Base-by-base conservation (phyloP, 2,888 invertebrate species). In the Diploptera punctata region DNA sequence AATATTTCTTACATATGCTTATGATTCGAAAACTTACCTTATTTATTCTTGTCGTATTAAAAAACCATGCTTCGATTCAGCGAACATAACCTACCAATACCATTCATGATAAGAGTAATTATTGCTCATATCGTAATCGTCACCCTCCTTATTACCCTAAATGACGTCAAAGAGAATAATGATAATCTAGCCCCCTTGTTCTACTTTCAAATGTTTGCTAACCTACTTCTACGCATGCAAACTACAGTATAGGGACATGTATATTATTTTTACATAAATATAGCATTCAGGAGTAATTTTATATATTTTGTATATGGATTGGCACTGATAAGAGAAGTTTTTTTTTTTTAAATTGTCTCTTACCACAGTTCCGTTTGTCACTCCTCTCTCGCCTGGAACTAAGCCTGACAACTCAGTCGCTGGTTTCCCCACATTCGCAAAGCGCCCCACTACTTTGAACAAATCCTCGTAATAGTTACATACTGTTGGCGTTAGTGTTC, bases 101-200 rank as follows among this genome's bases (percentile, higher is more conserved):
- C n/a, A n/a, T n/a, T n/a, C n/a, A n/a, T n/a, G n/a, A n/a, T n/a
- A 33, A 21, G 3, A 24, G 10, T 3, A 21, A 52, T 24, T 10
- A 29, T 29, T 57, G 26, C 5, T 10, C 52, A 29, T 57, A n/a
- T n/a, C 29, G 29, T 19, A 29, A 29, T 31, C 26, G 31, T 29
- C 31, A 57, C 57, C 31, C 57, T 57, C 13, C 57, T n/a, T 57
- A 57, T 18, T 57, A 57, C 31, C 29, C 29, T 57, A 44, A 26
- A 47, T 29, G 47, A 65, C 65, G 65, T 65, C 65, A 65, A 65
- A 65, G 33, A 52, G 26, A 38, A 26, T 26, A 65, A 38, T 29
- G 29, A 29, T 44, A 47, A 26, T 18, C 29, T 33, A 47, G 44
- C 13, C 18, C 18, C 47, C 65, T 65, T n/a, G 65, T 47, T 65